These are phyloP conservation scores for Mayetiola destructor DNA, from an alignment of 2,888 invertebrate species.

Conservation along the genomic window DNA sequence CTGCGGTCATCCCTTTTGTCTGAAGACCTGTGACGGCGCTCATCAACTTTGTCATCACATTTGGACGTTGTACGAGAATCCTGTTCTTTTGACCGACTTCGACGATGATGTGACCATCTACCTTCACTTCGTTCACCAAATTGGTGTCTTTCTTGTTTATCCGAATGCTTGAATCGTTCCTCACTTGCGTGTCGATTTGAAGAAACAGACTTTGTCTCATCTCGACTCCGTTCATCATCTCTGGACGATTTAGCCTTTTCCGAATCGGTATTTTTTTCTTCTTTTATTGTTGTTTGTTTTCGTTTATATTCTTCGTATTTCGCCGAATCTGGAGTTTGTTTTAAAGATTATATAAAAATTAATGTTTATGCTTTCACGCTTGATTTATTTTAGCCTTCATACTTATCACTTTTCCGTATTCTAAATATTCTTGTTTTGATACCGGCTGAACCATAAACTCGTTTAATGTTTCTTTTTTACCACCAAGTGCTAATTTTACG, in stretches of 20 bases:
- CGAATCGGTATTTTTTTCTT: too few species aligned
- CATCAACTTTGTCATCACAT: conserved; percentile 20
- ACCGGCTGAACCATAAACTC: conserved; percentile 68
- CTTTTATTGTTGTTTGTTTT: conserved; percentile 19
- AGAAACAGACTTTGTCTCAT: too few species aligned
- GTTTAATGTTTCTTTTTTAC: conserved; percentile 51
- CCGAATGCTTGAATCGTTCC: neutral
- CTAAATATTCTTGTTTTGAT: conserved; percentile 61
- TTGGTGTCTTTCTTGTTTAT: neutral
- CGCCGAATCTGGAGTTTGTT: conserved; percentile 42
- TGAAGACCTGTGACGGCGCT: conserved; percentile 23
- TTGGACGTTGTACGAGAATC: conserved; percentile 19
- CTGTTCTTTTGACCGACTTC: neutral
- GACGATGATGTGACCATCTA: neutral
- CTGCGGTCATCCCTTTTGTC: neutral
- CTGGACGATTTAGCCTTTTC: too few species aligned
- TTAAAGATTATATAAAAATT: neutral
- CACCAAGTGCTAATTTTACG: conserved; percentile 56
- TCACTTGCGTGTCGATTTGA: neutral
- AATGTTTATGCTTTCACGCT: too few species aligned
- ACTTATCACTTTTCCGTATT: conserved; percentile 78
- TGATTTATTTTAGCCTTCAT: conserved; percentile 36
- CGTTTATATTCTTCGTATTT: conserved; percentile 58
- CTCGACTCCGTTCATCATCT: neutral
- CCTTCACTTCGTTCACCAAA: neutral